Evolutionary conservation across 2,888 invertebrate species (phyloP), one percentile per base, ranked within the genome.

Genomic region (Tetranychus truncatus): DNA sequence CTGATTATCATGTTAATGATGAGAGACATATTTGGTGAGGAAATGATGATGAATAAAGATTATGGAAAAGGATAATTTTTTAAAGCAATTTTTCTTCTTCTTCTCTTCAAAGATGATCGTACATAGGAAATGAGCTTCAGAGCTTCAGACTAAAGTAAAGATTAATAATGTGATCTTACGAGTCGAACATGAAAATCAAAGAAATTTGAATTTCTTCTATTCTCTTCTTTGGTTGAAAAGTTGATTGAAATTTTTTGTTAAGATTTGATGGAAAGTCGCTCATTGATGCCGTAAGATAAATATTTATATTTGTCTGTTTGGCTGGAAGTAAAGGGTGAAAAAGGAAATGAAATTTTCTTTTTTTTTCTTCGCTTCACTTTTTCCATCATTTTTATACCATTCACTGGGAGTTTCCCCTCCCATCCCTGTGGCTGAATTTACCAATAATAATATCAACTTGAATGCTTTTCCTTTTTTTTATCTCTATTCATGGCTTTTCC

Each of bases 381-480:
- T 20, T 66, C 66, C 20, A 18, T 20, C 21, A 24, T 69, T 24
- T 20, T 24, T 21, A 69, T 20, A 18, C 8, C 20, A 20, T 69
- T 24, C 67, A 18, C 18, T 21, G 24, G 8, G 9, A 21, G 9
- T 67, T 67, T n/a, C 67, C 6, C 67, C 67, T 21, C n/a, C 24
- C 67, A 20, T 24, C 69, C 20, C 34, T 20, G 69, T 69, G 69
- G 20, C 69, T 69, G 34, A 24, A 69, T 24, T 20, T 20, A 6
- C 69, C 11, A 20, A 11, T 20, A 24, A 20, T 69, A 69, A 11
- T 69, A 15, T 15, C 34, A 34, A 34, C 34, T 34, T 69, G 21
- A 69, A 20, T 69, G n/a, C 20, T 69, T 24, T 69, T 69, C 69
- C 69, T 69, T 20, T 69, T 20, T 69, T 69, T 21, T 21, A 21